These are phyloP conservation scores for Lasioglossum marginatum DNA, from an alignment of 2,888 invertebrate species.

Conservation along the genomic window DNA sequence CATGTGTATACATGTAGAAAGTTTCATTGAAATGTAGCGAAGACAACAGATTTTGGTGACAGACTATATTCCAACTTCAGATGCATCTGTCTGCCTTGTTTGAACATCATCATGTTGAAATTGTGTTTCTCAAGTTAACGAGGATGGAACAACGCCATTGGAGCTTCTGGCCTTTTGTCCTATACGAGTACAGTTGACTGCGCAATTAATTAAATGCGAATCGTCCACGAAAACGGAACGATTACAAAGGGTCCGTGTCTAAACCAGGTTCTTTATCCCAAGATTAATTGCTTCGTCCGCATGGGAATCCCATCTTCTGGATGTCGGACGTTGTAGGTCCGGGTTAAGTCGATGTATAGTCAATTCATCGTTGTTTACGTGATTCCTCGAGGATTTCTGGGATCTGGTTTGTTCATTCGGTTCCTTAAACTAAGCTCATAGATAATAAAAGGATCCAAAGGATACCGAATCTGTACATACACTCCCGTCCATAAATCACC, in stretches of 20 bases:
- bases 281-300: conserved; percentile 45
- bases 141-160: neutral
- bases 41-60: neutral
- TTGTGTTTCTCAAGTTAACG: neutral
- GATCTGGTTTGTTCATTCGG: neutral
- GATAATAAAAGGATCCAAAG: too few relatives aligned
- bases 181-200: neutral
- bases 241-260: neutral
- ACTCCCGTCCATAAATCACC: too few relatives aligned
- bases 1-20: too few relatives aligned
- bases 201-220: conserved; percentile 33
- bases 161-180: neutral
- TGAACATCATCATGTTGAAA: neutral
- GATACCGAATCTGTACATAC: too few relatives aligned
- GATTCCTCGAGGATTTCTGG: neutral
- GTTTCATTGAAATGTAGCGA: too few relatives aligned
- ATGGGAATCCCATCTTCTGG: conserved; percentile 6
- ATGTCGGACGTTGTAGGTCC: neutral
- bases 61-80: neutral
- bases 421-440: too few relatives aligned
- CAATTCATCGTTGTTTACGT: neutral
- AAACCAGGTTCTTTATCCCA: conserved; percentile 32
- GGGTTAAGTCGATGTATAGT: neutral
- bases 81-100: neutral
- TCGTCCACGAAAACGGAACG: conserved; percentile 5